Conservation (phyloP, 1,140 invertebrate genomes). For the Scaptomyza montana region DNA sequence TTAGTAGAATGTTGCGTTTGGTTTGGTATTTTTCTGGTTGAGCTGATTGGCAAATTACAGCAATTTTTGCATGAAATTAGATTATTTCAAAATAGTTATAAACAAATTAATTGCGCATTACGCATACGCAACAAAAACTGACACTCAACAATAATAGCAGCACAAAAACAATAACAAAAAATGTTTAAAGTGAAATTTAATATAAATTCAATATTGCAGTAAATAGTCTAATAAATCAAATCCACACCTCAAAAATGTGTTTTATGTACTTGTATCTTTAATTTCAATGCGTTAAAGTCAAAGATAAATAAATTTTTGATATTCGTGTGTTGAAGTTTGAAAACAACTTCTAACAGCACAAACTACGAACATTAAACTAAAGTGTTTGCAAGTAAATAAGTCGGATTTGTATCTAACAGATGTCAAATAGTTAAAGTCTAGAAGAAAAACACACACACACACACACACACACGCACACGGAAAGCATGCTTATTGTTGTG, state of each 20-base stretch:
- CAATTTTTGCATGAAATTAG: conserved; percentile 74
- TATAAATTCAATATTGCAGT: neutral
- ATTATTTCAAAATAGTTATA: conserved; percentile 78
- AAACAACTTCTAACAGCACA: neutral
- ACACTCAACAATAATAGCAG: neutral
- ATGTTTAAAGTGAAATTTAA: neutral
- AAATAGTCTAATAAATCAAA: too few relatives aligned
- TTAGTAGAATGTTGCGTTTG: conserved; percentile 25
- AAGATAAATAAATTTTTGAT: neutral
- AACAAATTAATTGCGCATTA: conserved; percentile 75
- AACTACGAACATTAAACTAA: neutral
- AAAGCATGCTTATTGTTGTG: too few relatives aligned
- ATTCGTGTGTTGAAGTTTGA: neutral
- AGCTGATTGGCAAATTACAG: conserved; percentile 76
- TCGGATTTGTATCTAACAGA: conserved; percentile 1
- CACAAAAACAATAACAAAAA: neutral
- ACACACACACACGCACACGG: too few relatives aligned
- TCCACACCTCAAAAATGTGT: too few relatives aligned
- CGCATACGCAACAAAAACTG: conserved; percentile 9
- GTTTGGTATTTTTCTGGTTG: neutral
- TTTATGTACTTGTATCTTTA: too few relatives aligned
- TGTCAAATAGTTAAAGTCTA: conserved; percentile 11
- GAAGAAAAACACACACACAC: neutral
- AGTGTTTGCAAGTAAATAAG: conserved; percentile 12
- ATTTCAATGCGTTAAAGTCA: neutral